A percentile compares a stretch with the other conserved stretches of the same genome.
phyloP scores from a whole-genome alignment of 2,113 vertebrate species.

The Puntigrus tetrazona region DNA sequence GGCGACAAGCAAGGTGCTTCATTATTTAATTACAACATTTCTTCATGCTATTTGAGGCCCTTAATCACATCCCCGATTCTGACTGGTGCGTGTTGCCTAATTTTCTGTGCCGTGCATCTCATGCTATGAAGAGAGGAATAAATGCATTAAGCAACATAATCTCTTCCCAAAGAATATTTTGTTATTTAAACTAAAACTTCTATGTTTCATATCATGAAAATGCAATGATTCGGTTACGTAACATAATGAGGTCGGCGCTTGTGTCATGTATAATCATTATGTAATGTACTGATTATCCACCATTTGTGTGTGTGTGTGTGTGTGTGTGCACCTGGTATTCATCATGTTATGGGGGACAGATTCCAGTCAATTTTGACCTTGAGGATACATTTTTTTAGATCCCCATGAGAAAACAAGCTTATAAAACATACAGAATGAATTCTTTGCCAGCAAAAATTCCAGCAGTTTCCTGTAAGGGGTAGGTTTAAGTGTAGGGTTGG shows the following conservation, averaged over 20 bases:
- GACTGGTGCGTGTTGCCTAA: neutral
- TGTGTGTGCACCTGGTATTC: no score
- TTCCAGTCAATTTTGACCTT: no score
- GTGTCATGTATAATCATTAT: neutral
- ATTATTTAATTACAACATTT: neutral
- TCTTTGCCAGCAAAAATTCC: no score
- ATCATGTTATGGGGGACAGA: no score
- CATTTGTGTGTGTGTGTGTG: neutral
- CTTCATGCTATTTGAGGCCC: neutral
- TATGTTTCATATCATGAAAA: neutral
- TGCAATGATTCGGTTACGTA: neutral
- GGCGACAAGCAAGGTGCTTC: constrained; percentile 95
- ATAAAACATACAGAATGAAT: no score
- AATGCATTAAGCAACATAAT: neutral
- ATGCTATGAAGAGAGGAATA: neutral
- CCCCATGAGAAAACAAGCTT: no score
- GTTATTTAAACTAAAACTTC: neutral
- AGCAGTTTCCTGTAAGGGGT: no score
- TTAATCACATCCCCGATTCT: neutral
- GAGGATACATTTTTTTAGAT: no score
- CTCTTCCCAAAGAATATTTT: neutral
- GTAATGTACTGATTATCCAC: neutral
- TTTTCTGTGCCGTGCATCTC: neutral
- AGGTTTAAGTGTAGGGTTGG: no score
- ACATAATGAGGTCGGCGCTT: neutral